These are phyloP conservation scores for Galemys pyrenaicus DNA, from an alignment of 2,113 vertebrate genomes.

Conservation along the genomic window DNA sequence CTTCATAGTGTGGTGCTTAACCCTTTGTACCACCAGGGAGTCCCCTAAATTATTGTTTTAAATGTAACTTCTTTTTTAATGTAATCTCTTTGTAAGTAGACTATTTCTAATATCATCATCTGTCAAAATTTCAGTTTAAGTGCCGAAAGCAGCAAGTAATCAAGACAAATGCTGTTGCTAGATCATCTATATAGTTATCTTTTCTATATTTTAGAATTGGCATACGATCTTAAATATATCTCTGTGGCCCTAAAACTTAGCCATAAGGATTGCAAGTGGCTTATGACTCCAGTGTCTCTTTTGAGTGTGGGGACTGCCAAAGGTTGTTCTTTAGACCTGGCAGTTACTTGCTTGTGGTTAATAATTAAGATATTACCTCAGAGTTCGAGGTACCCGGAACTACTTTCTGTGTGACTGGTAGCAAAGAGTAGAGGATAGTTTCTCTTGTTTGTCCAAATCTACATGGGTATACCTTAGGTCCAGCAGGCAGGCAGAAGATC, in stretches of 20 bases:
- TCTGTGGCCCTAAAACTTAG: slow-evolving; percentile 12
- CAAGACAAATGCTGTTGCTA: neutral
- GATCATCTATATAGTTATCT: neutral
- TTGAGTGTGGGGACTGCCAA: slow-evolving; percentile 24
- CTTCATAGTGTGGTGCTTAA: no score
- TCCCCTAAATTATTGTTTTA: no score
- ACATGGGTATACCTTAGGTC: neutral
- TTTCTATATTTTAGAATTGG: neutral
- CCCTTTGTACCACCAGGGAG: no score
- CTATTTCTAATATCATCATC: neutral
- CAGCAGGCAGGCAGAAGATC: slow-evolving; percentile 32
- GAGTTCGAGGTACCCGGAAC: slow-evolving; percentile 32
- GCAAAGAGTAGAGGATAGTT: slow-evolving; percentile 46
- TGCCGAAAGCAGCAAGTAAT: slow-evolving; percentile 17
- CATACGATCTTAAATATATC: neutral
- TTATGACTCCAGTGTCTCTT: slow-evolving; percentile 3
- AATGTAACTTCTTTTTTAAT: neutral
- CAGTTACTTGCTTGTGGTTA: slow-evolving; percentile 56
- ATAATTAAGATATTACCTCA: slow-evolving; percentile 66
- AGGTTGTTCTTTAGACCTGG: slow-evolving; percentile 56
- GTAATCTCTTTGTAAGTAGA: slow-evolving; percentile 49
- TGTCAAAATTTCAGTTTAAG: slow-evolving; percentile 42
- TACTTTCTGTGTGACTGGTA: slow-evolving; percentile 53
- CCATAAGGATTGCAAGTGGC: neutral
- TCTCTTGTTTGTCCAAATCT: slow-evolving; percentile 26